Base-by-base conservation (phyloP, 2,797 vertebrate genomes). In the Sebastes hubbsi region DNA sequence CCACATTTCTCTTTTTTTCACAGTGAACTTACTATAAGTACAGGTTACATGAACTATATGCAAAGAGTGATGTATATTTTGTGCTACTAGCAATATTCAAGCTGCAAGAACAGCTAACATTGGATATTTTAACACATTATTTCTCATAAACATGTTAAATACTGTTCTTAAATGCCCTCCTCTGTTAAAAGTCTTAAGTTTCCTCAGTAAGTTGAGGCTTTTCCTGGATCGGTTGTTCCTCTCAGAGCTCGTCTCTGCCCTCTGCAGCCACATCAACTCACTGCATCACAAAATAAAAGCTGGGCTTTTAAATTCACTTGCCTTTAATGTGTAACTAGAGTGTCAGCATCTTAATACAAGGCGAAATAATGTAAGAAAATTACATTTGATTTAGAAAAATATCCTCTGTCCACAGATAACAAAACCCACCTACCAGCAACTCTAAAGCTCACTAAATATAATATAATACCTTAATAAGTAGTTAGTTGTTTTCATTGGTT, bases 211-310 rank as follows among this genome's bases (percentile, higher is more conserved):
- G 7, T 24, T 34, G 9, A 18, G 2, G 55, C 11, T 49, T 13
- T 13, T 65, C 22, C 54, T 12, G 1, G 6, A 10, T 63, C 56
- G 0, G 30, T 46, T 14, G 13, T 59, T 46, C 25, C 12, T 77
- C 13, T 54, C 58, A 67, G 80, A 91, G 88, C 73, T 90, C 79
- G 1, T 30, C 10, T 78, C 83, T 90, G 92, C 90, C 90, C 87
- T 84, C 93, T 94, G 80, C 84, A 83, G 93, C 86, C 25, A 2
- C 11, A 65, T 67, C 16, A 30, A 22, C 24, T 18, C 18, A 72
- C 36, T 78, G 25, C 22, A 61, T 61, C 13, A 59, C 36, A 61
- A 60, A 55, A 56, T 4, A 27, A 27, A 27, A 27, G 27, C 27
- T 27, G 27, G 27, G 27, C 5, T 27, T 27, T 27, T 27, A 4